Evolutionary conservation across 2,113 vertebrate species (phyloP), one percentile per base, ranked within the genome.

Genomic region (Sinocyclocheilus anshuiensis): DNA sequence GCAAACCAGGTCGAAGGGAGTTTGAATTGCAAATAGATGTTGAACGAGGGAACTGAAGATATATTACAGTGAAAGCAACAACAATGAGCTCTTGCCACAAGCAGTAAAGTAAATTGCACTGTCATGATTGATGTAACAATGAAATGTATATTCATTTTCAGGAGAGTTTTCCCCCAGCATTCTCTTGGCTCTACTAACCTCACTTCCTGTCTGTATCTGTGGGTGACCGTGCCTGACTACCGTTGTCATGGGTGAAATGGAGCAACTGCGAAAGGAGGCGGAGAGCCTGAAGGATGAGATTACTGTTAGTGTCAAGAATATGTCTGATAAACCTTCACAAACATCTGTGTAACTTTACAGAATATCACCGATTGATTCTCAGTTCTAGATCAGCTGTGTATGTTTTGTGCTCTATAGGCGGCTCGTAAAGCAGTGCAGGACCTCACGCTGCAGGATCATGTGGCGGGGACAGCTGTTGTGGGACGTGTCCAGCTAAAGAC

Each of bases 271-370:
- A 92, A 97, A 99, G 92, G 98, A 99, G 91, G 96, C 96, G 2
- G 97, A 99, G 86, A 96, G 92, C 89, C 95, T 99, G 90, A 99
- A 99, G 95, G 97, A 97, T 85, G 96, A 99, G 92, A 99, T 99
- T 88, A 95, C 96, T 86, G 98, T 99, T 92, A 97, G 91, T 91
- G 75, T 55, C 48, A 4, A 77, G 26, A 77, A 61, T n/a, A 61
- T 22, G 55, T 48, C 72, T 45, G 42, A 10, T 45, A 45, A 10
- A 45, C 9, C 42, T 48, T 24, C 11, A 24, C 2, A 48, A 48
- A 75, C 42, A 48, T 76, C n/a, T 48, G 13, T 13, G 1, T 12
- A 72, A 42, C 12, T 22, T 45, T 45, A 75, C 39, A 45, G 72
- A 45, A n/a, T 13, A 48, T 77, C n/a, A 9, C 42, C 0, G 0